Base-by-base conservation (phyloP, 2,797 vertebrate species). In the Poecilia wingei region DNA sequence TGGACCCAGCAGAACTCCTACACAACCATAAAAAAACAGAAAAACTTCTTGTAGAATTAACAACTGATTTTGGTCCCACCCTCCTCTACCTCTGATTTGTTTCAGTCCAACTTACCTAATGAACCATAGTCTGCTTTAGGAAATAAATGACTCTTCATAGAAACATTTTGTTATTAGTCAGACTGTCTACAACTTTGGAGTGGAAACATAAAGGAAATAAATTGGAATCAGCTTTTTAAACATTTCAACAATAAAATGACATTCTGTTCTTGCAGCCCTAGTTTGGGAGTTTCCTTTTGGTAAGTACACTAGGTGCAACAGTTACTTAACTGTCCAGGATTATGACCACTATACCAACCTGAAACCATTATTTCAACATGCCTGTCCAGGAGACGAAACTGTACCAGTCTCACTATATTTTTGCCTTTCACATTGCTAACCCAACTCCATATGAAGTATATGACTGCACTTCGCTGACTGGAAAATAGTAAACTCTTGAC, bases 1-100 rank as follows among this genome's bases (percentile, higher is more conserved):
- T 36, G 97, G 97, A 89, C 97, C 97, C 89, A 99, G 93, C 70
- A 99, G 95, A 90, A 99, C 94, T 71, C 98, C 98, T 99, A 78
- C 9, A 84, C 14, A 71, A 79, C 47, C 64, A 76, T 20, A 9
- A 72, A 13, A 51, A 51, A 51, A 51, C 49, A 2, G 49, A 22
- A 51, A 51, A 51, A 51, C 18, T 22, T 51, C 49, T 51, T 51
- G 49, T 22, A 28, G 55, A 59, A 59, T 28, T 28, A 59, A 59
- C n/a, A 59, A 5, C 55, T 59, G 55, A 59, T 28, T 14, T 28
- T 31, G 31, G 25, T 28, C 55, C n/a, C 55, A 28, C n/a, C 12
- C 25, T 59, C 10, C 12, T 59, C n/a, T 13, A 59, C 10, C 3
- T 28, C 55, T n/a, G 3, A 28, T n/a, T 28, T 57, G n/a, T 57